Percentiles rank a stretch among this genome's conserved stretches.
Conservation (phyloP, 2,888 invertebrate species). For the Galerucella pusilla region DNA sequence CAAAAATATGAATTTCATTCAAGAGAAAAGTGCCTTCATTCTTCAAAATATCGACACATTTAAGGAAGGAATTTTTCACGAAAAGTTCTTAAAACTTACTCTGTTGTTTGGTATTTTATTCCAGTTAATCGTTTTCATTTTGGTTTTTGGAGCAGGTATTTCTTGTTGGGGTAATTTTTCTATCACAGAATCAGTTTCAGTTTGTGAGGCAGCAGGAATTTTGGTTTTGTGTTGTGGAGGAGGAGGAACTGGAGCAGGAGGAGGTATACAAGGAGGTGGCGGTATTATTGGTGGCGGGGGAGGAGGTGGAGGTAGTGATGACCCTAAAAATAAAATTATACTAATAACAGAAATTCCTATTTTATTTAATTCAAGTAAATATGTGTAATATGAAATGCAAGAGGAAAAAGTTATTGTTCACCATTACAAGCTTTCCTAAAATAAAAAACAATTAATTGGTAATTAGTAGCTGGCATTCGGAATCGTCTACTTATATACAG, state of each 20-base stretch:
- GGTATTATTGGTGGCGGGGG: conserved; percentile 55
- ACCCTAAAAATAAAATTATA: conserved; percentile 45
- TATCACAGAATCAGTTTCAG: conserved; percentile 61
- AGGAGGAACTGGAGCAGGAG: conserved; percentile 64
- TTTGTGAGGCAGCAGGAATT: conserved; percentile 47
- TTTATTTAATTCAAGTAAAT: too few species aligned
- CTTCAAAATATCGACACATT: too few species aligned
- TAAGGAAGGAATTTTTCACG: background rate
- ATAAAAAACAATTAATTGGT: too few species aligned
- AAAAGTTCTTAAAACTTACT: conserved; percentile 62
- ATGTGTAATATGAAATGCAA: too few species aligned
- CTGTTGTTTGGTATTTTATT: conserved; percentile 94
- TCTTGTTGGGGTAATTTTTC: conserved; percentile 87
- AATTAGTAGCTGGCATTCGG: too few species aligned
- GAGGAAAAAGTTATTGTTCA: too few species aligned
- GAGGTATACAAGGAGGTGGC: conserved; percentile 61
- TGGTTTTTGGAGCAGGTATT: conserved; percentile 92
- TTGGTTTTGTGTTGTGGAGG: conserved; percentile 55
- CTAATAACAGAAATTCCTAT: too few species aligned
- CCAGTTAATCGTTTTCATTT: conserved; percentile 99
- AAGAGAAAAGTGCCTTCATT: too few species aligned
- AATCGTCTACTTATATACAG: too few species aligned
- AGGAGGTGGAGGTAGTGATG: conserved; percentile 64
- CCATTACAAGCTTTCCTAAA: too few species aligned
- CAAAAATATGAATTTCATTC: too few species aligned